Base-by-base conservation (phyloP, 1,140 invertebrate species). In the Ooceraea biroi region DNA sequence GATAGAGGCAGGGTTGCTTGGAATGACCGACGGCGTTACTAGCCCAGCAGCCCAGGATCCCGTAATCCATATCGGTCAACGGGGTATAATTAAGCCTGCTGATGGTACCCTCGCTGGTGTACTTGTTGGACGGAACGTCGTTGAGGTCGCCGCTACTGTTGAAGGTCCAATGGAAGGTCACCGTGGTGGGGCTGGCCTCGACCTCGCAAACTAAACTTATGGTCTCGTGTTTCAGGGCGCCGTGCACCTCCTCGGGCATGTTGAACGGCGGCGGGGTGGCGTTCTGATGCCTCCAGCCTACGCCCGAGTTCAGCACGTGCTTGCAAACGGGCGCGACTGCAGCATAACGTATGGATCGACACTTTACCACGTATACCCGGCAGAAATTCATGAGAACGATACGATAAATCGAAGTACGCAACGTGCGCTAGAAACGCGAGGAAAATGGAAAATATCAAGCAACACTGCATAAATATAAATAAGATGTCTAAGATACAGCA, bases 31-130 rank as follows among this genome's bases (percentile, higher is more conserved):
- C 96, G 71, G 95, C 94, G 93, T 98, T 98, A 87, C 95, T 95
- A 0, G 96, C 97, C 94, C 97, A 97, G 88, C 97, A 98, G 71
- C 96, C 95, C 8, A 98, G 94, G 71, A 96, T 97, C 30, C 97
- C 97, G 93, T 97, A 98, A 94, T 98, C 97, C 90, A 95, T 94
- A 86, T 96, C 96, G 19, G 94, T 94, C 41, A 91, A 92, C 0
- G 96, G 95, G 0, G 95, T 95, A 90, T 96, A 96, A 77, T 94
- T 95, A 27, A 96, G 93, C 17, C 94, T 93, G 77, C 95, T 96
- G 44, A 94, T 91, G 3, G 94, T 94, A 3, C 95, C 95, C 1
- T 94, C 91, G 85, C 92, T 95, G 19, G 94, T 95, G 86, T 92
- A 95, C 25, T 93, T 90, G 5, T 92, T 91, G 14, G 92, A 89